Conservation (phyloP, 2,797 vertebrate genomes). For the Lagodon rhomboides region DNA sequence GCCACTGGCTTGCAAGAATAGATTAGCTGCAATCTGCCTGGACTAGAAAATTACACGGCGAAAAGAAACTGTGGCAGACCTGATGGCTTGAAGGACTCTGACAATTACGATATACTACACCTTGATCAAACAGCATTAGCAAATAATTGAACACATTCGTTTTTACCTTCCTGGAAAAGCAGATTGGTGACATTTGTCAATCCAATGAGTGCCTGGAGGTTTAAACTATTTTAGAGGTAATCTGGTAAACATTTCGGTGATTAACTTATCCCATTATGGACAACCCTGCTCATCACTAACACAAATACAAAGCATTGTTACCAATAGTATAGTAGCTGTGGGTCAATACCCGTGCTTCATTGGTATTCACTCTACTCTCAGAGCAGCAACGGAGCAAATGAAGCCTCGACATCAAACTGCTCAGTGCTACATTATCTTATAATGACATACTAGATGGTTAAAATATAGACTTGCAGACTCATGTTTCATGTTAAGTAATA, state of each 20-base stretch:
- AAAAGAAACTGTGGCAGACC: constrained; percentile 20
- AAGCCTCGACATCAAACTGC: background rate
- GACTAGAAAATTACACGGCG: constrained; percentile 41
- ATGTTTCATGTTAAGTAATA: background rate
- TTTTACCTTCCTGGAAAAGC: constrained; percentile 32
- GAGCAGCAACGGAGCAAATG: background rate
- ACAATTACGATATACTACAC: constrained; percentile 26
- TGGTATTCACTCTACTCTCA: background rate
- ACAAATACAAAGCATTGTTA: background rate
- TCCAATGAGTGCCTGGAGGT: constrained; percentile 13
- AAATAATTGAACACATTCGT: constrained; percentile 52
- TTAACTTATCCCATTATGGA: constrained; percentile 23
- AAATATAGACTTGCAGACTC: background rate
- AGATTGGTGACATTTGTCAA: constrained; percentile 44
- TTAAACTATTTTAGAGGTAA: constrained; percentile 35
- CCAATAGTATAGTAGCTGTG: background rate
- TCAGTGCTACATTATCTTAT: background rate
- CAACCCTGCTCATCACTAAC: background rate
- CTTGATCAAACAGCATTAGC: constrained; percentile 45
- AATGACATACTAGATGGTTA: background rate
- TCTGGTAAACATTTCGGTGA: constrained; percentile 38
- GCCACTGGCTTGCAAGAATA: constrained; percentile 57
- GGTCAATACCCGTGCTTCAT: background rate
- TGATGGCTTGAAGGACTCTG: constrained; percentile 28
- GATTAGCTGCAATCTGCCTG: constrained; percentile 49